Evolutionary conservation across 2,888 invertebrate species (phyloP), one percentile per base, ranked within the genome.

Genomic region (Lottia gigantea): DNA sequence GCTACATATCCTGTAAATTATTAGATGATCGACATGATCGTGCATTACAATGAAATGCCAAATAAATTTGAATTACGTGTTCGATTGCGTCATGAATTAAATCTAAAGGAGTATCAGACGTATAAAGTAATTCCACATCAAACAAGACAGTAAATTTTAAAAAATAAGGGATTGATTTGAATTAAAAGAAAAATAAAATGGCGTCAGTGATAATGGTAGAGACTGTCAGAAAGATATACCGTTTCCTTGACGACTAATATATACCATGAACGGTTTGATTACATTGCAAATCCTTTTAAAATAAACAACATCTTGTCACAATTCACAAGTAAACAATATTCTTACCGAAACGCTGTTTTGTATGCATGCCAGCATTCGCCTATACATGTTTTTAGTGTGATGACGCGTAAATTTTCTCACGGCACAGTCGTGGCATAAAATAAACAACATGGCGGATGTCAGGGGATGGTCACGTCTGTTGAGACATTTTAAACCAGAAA

Each of bases 361-460:
- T 45, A 82, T 70, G 8, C 75, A 75, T 65, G 74, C 80, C 40
- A 82, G 68, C 4, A 83, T 77, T 65, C 81, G 73, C 14, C 80
- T 74, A 45, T 82, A 72, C 31, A 84, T 63, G 55, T 80, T 78
- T 46, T 79, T 76, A 40, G 80, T 74, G 46, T 82, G 80, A 14
- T 78, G 75, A 8, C 76, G 70, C 7, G 81, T 81, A 70, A 80
- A 82, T 63, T 78, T 80, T 23, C 78, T 70, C 47, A 78, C 73
- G 1, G 82, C 78, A 73, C 83, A 82, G 62, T 84, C 84, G 19
- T 84, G 73, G 67, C 79, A 80, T 77, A 83, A 81, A 69, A 78
- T 74, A 49, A 82, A 79, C 49, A 86, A 71, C 66, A 80, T 81
- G 14, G 83, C 80, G 4, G 81, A 78, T 15, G 82, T 78, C 11